Evolutionary conservation across 2,113 vertebrate genomes (phyloP).

Genomic region (Lamprotornis superbus): DNA sequence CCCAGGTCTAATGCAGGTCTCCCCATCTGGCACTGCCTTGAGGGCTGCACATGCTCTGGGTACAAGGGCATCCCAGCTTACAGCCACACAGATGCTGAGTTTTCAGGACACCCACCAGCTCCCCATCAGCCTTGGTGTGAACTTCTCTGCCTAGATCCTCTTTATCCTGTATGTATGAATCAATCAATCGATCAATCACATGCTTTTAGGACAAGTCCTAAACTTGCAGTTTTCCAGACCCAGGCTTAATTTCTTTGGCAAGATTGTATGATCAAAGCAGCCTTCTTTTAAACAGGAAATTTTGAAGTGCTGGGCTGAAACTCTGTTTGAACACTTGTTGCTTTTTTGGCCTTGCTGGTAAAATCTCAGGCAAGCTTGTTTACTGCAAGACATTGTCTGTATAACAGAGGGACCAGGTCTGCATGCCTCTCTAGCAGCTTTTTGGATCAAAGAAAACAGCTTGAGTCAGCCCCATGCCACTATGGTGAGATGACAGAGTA

Average conservation of each 20-base stretch:
- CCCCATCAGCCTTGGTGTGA: background rate
- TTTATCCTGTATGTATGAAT: background rate
- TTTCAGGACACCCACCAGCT: background rate
- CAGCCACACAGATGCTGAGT: background rate
- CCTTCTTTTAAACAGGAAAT: background rate
- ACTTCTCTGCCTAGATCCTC: background rate
- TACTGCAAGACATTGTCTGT: background rate
- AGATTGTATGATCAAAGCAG: background rate
- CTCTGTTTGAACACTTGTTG: background rate
- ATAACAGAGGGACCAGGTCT: background rate
- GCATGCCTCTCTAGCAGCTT: background rate
- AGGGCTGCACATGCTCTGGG: background rate
- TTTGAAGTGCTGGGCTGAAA: background rate
- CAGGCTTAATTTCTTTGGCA: background rate
- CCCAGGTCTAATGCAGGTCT: background rate
- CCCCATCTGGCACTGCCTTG: background rate
- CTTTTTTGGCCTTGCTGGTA: background rate
- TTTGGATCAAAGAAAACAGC: background rate
- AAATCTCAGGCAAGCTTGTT: background rate
- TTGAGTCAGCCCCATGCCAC: background rate
- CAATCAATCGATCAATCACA: background rate
- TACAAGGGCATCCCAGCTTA: background rate
- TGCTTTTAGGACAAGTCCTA: background rate
- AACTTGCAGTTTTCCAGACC: background rate
- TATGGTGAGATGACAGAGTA: background rate